A percentile compares a stretch with the other conserved stretches of the same genome.
phyloP scores from a whole-genome alignment of 2,113 vertebrate genomes.

The Rattus rattus region DNA sequence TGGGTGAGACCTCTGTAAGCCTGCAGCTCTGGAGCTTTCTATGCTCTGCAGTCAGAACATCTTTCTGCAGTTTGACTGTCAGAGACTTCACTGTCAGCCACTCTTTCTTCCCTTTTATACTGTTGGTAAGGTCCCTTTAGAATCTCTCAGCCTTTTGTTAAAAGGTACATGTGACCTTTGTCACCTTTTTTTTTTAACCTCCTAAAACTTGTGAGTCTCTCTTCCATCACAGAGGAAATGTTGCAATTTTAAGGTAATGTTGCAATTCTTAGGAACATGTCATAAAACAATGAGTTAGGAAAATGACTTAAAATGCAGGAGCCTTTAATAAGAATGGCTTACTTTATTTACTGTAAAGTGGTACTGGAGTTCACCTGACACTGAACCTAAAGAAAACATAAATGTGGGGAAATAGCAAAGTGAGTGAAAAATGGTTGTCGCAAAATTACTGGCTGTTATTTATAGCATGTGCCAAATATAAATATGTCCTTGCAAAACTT shows the following conservation, averaged over 20 bases:
- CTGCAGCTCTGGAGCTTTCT: background rate
- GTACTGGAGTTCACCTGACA: constrained; percentile 63
- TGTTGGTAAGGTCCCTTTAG: background rate
- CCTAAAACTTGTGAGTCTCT: too few relatives aligned
- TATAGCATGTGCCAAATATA: constrained; percentile 80
- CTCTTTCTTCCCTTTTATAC: background rate
- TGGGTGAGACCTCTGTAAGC: background rate
- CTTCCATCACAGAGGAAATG: background rate
- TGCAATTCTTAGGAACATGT: background rate
- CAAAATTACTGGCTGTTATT: constrained; percentile 80
- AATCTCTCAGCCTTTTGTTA: background rate
- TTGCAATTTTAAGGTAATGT: background rate
- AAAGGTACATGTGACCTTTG: background rate
- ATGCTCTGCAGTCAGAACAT: too few relatives aligned
- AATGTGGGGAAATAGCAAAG: constrained; percentile 64
- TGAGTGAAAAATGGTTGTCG: constrained; percentile 72
- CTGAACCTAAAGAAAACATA: constrained; percentile 65
- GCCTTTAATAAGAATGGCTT: background rate
- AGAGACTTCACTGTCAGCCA: too few relatives aligned
- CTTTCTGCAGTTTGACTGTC: background rate
- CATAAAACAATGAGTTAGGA: background rate
- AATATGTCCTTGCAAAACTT: constrained; percentile 79
- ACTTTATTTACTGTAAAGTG: constrained; percentile 32
- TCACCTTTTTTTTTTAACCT: background rate
- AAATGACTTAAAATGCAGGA: constrained; percentile 51